A percentile compares a stretch with the other conserved stretches of the same genome.
phyloP scores from a whole-genome alignment of 2,888 invertebrate genomes.

The Rhaphigaster nebulosa region DNA sequence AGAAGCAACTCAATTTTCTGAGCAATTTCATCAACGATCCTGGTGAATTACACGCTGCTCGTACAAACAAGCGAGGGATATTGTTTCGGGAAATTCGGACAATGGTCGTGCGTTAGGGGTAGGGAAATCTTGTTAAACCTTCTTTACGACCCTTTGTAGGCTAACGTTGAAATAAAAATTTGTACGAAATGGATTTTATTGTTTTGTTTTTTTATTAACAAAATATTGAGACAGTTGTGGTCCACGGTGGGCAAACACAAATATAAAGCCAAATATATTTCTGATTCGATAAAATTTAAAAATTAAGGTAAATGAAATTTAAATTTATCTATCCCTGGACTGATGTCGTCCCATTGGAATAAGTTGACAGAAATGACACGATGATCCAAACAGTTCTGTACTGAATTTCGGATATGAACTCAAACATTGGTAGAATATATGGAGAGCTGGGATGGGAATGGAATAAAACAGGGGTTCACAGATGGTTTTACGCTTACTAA shows the following conservation, averaged over 20 bases:
- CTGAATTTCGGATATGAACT: no score
- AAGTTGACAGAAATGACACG: no score
- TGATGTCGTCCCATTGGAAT: no score
- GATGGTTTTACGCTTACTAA: no score
- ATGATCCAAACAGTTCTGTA: no score
- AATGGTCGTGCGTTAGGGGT: background rate
- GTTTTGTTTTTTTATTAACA: background rate
- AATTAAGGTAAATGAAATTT: no score
- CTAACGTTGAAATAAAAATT: background rate
- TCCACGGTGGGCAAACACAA: background rate
- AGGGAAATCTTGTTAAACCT: background rate
- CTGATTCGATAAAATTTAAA: no score
- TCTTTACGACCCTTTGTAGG: background rate
- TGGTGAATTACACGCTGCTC: background rate
- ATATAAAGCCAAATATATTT: no score
- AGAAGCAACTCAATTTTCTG: background rate
- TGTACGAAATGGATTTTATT: background rate
- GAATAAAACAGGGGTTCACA: no score
- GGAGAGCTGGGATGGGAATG: no score
- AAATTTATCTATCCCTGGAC: no score
- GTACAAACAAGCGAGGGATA: background rate
- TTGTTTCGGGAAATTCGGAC: background rate
- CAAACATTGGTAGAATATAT: no score
- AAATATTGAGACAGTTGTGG: background rate
- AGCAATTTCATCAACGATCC: background rate